These are phyloP conservation scores for Fabriciana adippe DNA, from an alignment of 2,888 invertebrate species.

Conservation along the genomic window DNA sequence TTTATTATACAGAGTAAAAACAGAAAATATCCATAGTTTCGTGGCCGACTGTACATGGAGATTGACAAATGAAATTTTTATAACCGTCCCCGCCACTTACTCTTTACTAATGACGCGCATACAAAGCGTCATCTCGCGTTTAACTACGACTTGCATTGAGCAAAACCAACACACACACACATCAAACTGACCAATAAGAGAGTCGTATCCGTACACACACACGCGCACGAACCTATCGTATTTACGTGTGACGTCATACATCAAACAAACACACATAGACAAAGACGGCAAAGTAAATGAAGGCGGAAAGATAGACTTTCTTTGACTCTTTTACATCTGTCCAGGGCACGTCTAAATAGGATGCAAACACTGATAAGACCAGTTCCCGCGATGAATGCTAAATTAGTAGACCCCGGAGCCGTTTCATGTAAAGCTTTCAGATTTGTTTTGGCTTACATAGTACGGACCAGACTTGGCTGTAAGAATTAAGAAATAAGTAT, in stretches of 20 bases:
- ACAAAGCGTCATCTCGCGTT: slow-evolving; percentile 49
- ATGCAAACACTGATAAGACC: slow-evolving; percentile 78
- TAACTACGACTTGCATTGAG: slow-evolving; percentile 36
- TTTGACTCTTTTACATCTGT: slow-evolving; percentile 72
- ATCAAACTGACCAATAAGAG: slow-evolving; percentile 32
- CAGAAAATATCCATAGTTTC: neutral
- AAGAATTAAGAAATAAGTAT: neutral
- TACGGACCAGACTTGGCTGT: neutral
- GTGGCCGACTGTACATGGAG: slow-evolving; percentile 44
- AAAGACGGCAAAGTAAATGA: slow-evolving; percentile 70
- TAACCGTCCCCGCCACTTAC: slow-evolving; percentile 54
- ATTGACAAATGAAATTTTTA: slow-evolving; percentile 72
- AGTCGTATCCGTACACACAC: slow-evolving; percentile 34
- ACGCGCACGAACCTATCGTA: slow-evolving; percentile 33
- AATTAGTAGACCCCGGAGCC: slow-evolving; percentile 52
- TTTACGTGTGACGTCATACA: slow-evolving; percentile 16
- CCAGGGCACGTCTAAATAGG: slow-evolving; percentile 75
- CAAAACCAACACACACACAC: slow-evolving; percentile 40
- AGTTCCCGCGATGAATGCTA: slow-evolving; percentile 63
- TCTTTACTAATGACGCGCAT: slow-evolving; percentile 59
- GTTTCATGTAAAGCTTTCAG: slow-evolving; percentile 30
- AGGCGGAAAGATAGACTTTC: slow-evolving; percentile 75
- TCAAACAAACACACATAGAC: slow-evolving; percentile 13
- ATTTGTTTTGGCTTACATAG: slow-evolving; percentile 17
- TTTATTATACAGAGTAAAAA: neutral